Evolutionary conservation across 1,140 invertebrate genomes (phyloP).

Genomic region (Cotesia typhae): DNA sequence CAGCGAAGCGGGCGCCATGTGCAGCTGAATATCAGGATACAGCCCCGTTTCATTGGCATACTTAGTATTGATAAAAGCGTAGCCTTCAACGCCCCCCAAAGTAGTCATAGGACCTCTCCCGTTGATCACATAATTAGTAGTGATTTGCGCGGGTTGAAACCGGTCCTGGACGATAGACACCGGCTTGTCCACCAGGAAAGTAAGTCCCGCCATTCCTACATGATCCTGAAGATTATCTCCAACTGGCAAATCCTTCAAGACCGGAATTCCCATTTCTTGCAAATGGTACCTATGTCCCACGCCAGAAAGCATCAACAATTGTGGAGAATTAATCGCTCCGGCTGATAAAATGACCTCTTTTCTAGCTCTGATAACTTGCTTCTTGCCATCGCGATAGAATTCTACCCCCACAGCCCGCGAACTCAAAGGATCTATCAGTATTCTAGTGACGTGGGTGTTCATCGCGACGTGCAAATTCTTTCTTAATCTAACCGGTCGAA

Average conservation of each 20-base stretch:
- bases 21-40: slow-evolving; percentile 87
- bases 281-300: slow-evolving; percentile 83
- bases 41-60: slow-evolving; percentile 77
- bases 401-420: slow-evolving; percentile 80
- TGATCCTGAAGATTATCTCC: slow-evolving; percentile 86
- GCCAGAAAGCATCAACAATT: slow-evolving; percentile 88
- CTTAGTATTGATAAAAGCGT: slow-evolving; percentile 85
- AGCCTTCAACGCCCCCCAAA: slow-evolving; percentile 83
- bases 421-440: slow-evolving; percentile 76
- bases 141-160: slow-evolving; percentile 77
- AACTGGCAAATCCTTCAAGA: slow-evolving; percentile 78
- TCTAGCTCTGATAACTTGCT: slow-evolving; percentile 72
- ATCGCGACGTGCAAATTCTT: slow-evolving; percentile 82
- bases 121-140: slow-evolving; percentile 80
- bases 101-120: slow-evolving; percentile 85
- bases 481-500: slow-evolving; percentile 79
- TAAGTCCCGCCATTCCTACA: slow-evolving; percentile 82
- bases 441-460: slow-evolving; percentile 77
- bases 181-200: slow-evolving; percentile 79
- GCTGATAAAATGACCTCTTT: slow-evolving; percentile 84
- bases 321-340: slow-evolving; percentile 82
- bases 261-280: slow-evolving; percentile 73
- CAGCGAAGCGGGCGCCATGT: slow-evolving; percentile 86
- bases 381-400: slow-evolving; percentile 75
- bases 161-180: slow-evolving; percentile 79